Percentiles rank a stretch among this genome's conserved stretches.
Evolutionary conservation across 2,888 invertebrate genomes (phyloP).

Genomic region (Helicoverpa assulta): DNA sequence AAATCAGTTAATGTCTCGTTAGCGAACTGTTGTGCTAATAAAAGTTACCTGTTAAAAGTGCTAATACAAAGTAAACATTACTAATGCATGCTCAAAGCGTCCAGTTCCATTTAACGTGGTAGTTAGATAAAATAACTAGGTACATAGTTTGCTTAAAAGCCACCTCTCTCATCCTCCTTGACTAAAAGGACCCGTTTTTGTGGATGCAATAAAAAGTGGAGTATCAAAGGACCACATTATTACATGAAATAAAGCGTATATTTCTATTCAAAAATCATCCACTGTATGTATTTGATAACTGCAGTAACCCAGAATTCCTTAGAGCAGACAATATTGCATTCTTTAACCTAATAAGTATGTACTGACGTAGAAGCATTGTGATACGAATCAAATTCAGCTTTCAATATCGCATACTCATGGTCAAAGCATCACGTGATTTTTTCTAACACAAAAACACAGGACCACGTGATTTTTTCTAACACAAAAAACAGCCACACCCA

Average conservation of each 20-base stretch:
- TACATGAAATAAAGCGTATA: neutral
- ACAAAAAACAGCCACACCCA: neutral
- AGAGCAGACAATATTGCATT: neutral
- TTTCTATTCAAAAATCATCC: neutral
- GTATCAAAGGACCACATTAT: no score
- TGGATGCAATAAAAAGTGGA: no score
- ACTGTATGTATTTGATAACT: no score
- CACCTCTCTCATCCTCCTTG: no score
- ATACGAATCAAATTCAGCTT: neutral
- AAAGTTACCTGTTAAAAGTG: neutral
- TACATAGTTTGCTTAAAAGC: no score
- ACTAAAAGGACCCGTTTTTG: no score
- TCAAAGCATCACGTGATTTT: neutral
- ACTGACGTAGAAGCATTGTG: neutral
- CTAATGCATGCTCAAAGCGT: neutral
- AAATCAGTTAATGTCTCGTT: slow-evolving; percentile 42
- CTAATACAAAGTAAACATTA: neutral
- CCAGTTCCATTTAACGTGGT: neutral
- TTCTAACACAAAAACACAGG: no score
- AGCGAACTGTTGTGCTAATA: neutral
- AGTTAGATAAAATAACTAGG: no score
- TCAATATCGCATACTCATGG: neutral
- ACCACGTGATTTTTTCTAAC: neutral
- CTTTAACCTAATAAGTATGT: neutral
- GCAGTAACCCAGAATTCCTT: no score